Evolutionary conservation across 2,888 invertebrate species (phyloP).

Genomic region (Erannis defoliaria): DNA sequence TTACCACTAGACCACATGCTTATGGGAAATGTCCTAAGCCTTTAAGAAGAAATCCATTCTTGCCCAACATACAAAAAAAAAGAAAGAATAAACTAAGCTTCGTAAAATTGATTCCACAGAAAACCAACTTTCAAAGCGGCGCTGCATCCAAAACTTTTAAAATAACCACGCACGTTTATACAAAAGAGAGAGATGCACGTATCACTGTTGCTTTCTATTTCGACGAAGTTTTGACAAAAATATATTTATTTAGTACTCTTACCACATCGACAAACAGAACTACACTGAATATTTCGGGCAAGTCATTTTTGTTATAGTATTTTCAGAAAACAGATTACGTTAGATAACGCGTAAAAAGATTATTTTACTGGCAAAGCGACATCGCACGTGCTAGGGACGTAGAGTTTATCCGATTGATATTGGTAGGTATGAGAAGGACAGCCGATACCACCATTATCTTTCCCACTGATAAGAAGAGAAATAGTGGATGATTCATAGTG

Average conservation of each 20-base stretch:
- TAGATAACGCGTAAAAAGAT: not conserved
- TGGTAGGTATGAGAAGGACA: slow-evolving; percentile 1
- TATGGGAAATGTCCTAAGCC: too few relatives aligned
- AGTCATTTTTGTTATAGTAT: slow-evolving; percentile 3
- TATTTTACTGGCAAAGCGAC: not conserved
- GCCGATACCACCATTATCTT: not conserved
- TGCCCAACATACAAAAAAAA: too few relatives aligned
- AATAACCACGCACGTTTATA: not conserved
- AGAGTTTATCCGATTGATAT: not conserved
- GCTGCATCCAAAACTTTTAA: not conserved
- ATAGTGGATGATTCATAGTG: not conserved
- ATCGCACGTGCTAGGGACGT: not conserved
- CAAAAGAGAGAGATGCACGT: not conserved
- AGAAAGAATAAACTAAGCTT: too few relatives aligned
- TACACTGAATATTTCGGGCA: slow-evolving; percentile 11
- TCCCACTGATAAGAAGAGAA: not conserved
- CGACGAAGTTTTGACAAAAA: not conserved
- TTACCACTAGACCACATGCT: too few relatives aligned
- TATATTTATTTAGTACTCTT: not conserved
- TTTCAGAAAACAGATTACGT: slow-evolving; percentile 3
- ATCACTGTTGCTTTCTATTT: not conserved
- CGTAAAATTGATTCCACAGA: not conserved
- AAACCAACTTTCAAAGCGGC: not conserved
- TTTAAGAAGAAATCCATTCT: too few relatives aligned
- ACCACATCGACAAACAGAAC: slow-evolving; percentile 1